Evolutionary conservation across 2,797 vertebrate genomes (phyloP).

Genomic region (Megalops cyprinoides): DNA sequence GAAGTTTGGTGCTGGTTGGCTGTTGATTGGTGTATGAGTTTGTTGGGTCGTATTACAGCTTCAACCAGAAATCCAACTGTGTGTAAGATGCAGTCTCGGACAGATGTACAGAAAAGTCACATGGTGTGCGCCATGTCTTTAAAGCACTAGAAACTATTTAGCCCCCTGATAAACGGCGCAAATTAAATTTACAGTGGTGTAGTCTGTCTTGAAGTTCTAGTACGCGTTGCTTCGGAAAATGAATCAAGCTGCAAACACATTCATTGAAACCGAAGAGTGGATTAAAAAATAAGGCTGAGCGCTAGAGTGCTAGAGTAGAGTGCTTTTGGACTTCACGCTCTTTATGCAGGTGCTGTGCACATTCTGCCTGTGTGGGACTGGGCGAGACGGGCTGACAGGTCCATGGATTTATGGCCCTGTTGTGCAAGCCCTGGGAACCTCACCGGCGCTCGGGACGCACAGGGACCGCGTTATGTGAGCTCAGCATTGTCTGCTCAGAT

Average conservation of each 20-base stretch:
- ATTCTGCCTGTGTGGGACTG: slow-evolving; percentile 32
- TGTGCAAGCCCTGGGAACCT: slow-evolving; percentile 20
- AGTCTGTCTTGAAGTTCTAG: too few species aligned
- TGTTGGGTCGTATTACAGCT: too few species aligned
- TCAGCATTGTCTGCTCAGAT: slow-evolving; percentile 39
- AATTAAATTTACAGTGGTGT: too few species aligned
- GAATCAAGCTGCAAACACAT: neutral
- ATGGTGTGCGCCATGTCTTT: too few species aligned
- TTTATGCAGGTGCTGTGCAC: slow-evolving; percentile 18
- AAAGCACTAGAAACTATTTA: too few species aligned
- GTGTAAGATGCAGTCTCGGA: too few species aligned
- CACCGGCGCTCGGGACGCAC: neutral
- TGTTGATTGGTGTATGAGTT: too few species aligned
- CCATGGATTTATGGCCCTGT: slow-evolving; percentile 47
- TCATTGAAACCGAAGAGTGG: neutral
- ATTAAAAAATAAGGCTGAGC: neutral
- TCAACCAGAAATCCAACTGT: too few species aligned
- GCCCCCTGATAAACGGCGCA: too few species aligned
- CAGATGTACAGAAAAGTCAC: too few species aligned
- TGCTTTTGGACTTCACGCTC: neutral
- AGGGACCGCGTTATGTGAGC: slow-evolving; percentile 27
- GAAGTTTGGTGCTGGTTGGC: too few species aligned
- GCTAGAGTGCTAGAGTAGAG: neutral
- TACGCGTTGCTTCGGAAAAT: neutral
- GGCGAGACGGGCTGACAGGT: slow-evolving; percentile 37